A percentile compares a stretch with the other conserved stretches of the same genome.
Evolutionary conservation across 2,888 invertebrate genomes (phyloP).

Genomic region (Silvanus unidentatus): DNA sequence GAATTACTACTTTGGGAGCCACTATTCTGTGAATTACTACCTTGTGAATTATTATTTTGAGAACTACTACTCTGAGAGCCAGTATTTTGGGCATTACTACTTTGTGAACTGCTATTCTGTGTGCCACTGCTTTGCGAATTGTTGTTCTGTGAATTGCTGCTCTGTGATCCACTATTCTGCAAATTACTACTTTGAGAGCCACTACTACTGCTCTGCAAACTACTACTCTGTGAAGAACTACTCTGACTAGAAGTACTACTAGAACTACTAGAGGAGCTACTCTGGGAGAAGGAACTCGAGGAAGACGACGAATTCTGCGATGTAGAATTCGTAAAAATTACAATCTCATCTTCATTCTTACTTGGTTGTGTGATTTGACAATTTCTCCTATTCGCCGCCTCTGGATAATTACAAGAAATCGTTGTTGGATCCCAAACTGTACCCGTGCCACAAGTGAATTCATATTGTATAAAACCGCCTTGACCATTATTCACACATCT

Average conservation of each 20-base stretch:
- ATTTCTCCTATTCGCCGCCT: conserved; percentile 52
- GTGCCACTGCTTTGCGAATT: conserved; percentile 6
- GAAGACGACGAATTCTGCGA: conserved; percentile 10
- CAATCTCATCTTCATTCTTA: not conserved
- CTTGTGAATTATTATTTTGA: conserved; percentile 9
- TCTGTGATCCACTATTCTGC: not conserved
- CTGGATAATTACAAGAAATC: conserved; percentile 66
- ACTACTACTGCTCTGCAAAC: conserved; percentile 5
- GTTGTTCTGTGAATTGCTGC: conserved; percentile 5
- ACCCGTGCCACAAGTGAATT: conserved; percentile 69
- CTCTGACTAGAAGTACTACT: conserved; percentile 4
- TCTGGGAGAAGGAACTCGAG: conserved; percentile 16
- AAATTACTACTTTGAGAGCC: conserved; percentile 1
- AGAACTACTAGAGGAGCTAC: conserved; percentile 16
- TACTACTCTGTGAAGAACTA: not conserved
- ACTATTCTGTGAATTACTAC: conserved; percentile 6
- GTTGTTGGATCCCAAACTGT: conserved; percentile 70
- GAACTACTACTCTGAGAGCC: conserved; percentile 5
- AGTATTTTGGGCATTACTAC: conserved; percentile 5
- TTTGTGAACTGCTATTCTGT: not conserved
- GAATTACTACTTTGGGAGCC: conserved; percentile 7
- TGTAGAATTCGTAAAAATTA: not conserved
- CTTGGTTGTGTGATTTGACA: conserved; percentile 28
- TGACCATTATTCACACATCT: conserved; percentile 63
- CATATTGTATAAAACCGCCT: conserved; percentile 58